Percentiles rank a stretch among this genome's conserved stretches.
phyloP scores from a whole-genome alignment of 2,113 vertebrate species.

The Hippocampus zosterae region DNA sequence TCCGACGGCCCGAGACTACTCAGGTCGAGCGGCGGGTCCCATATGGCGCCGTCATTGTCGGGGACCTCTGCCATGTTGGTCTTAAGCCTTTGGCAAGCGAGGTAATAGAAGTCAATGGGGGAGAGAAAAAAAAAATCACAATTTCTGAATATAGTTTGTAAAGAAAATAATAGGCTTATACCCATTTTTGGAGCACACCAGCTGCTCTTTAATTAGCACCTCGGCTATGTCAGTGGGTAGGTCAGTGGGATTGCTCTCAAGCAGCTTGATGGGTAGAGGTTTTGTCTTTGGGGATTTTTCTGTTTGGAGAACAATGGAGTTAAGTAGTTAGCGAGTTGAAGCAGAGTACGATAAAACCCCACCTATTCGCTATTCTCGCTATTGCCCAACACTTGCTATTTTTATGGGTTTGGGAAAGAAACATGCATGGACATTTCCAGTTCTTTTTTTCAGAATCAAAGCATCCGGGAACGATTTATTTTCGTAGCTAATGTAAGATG shows the following conservation, averaged over 20 bases:
- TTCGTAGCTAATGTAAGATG: not conserved
- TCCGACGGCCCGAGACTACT: rapidly evolving
- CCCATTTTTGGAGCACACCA: slow-evolving; percentile 55
- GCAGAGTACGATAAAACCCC: not conserved
- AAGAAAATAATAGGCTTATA: slow-evolving; percentile 7
- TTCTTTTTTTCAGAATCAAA: not conserved
- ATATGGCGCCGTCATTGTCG: slow-evolving; percentile 36
- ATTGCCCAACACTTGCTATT: too few relatives aligned
- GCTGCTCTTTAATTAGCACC: slow-evolving; percentile 55
- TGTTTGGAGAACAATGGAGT: not conserved
- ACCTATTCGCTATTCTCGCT: not conserved
- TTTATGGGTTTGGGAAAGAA: not conserved
- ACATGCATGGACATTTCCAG: not conserved
- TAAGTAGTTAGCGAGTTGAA: not conserved
- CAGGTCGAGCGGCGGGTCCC: slow-evolving; percentile 66
- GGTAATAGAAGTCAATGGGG: not conserved
- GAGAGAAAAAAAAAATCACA: not conserved
- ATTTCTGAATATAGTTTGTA: not conserved
- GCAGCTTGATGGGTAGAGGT: slow-evolving; percentile 55
- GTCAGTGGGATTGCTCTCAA: slow-evolving; percentile 23
- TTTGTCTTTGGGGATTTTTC: not conserved
- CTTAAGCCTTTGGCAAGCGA: slow-evolving; percentile 16
- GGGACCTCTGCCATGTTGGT: not conserved
- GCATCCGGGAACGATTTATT: not conserved
- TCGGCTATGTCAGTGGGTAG: slow-evolving; percentile 42